phyloP scores from a whole-genome alignment of 2,888 invertebrate genomes.

The Spatulosminthurus flaviceps region DNA sequence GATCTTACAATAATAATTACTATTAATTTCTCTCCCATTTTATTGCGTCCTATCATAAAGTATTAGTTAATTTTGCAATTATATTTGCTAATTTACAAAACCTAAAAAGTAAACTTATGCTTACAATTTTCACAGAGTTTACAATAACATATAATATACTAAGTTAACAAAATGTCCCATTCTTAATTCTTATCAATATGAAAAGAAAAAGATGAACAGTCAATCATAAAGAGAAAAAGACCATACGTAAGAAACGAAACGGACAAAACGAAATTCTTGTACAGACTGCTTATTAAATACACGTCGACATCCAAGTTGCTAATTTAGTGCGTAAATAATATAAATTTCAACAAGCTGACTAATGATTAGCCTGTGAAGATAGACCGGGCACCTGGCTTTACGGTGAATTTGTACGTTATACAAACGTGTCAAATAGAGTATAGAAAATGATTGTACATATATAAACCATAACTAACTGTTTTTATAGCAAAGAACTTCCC shows the following conservation, averaged over 20 bases:
- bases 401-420: conserved; percentile 18
- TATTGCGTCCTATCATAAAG: too few species aligned
- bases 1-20: too few species aligned
- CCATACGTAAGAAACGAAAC: too few species aligned
- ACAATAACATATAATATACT: not conserved
- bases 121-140: not conserved
- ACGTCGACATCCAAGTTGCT: not conserved
- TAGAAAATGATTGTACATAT: conserved; percentile 7
- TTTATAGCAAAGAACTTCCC: too few species aligned
- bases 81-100: not conserved
- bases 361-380: not conserved
- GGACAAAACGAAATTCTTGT: too few species aligned
- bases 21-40: too few species aligned
- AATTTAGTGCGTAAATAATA: not conserved
- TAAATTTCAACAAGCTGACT: not conserved
- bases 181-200: too few species aligned
- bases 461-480: not conserved
- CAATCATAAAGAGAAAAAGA: too few species aligned
- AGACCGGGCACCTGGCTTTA: not conserved
- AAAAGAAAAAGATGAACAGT: too few species aligned
- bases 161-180: too few species aligned
- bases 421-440: not conserved
- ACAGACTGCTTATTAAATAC: too few species aligned
- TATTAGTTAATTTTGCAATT: not conserved
- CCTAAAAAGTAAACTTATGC: not conserved